These are phyloP conservation scores for Anodontia alba DNA, from an alignment of 2,888 invertebrate species.

Conservation along the genomic window DNA sequence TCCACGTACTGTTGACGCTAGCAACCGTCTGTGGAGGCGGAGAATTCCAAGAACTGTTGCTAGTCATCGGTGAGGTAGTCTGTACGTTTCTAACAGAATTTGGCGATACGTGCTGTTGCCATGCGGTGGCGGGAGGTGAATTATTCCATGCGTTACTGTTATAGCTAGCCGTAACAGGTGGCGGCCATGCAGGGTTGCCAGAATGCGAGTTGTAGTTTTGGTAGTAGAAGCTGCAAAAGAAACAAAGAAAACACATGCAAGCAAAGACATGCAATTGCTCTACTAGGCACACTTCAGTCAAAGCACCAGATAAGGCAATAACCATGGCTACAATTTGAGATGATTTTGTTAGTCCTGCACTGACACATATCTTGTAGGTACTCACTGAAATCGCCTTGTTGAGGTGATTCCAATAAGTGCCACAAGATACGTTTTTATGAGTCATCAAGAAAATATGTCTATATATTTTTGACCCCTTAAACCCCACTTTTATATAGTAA, in stretches of 20 bases:
- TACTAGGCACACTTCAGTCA: too few species aligned
- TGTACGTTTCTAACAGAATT: slow-evolving; percentile 2
- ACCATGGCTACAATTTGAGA: too few species aligned
- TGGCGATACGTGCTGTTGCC: not conserved
- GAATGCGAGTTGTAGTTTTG: slow-evolving; percentile 31
- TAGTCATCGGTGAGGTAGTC: slow-evolving; percentile 9
- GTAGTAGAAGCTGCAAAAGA: slow-evolving; percentile 63
- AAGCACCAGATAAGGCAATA: too few species aligned
- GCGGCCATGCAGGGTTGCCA: slow-evolving; percentile 41
- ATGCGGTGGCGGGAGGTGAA: not conserved
- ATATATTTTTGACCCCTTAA: too few species aligned
- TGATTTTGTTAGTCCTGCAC: too few species aligned
- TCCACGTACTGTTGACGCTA: not conserved
- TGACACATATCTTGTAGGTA: too few species aligned
- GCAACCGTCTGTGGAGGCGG: not conserved
- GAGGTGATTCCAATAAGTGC: too few species aligned
- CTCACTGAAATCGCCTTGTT: too few species aligned
- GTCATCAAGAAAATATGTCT: too few species aligned
- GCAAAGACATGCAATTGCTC: not conserved
- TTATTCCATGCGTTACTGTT: not conserved
- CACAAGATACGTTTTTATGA: too few species aligned
- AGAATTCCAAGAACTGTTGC: slow-evolving; percentile 10
- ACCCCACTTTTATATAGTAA: too few species aligned
- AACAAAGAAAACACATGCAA: slow-evolving; percentile 6
- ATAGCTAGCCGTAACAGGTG: slow-evolving; percentile 5